phyloP scores from a whole-genome alignment of 2,888 invertebrate species.

The Andrena fulva region DNA sequence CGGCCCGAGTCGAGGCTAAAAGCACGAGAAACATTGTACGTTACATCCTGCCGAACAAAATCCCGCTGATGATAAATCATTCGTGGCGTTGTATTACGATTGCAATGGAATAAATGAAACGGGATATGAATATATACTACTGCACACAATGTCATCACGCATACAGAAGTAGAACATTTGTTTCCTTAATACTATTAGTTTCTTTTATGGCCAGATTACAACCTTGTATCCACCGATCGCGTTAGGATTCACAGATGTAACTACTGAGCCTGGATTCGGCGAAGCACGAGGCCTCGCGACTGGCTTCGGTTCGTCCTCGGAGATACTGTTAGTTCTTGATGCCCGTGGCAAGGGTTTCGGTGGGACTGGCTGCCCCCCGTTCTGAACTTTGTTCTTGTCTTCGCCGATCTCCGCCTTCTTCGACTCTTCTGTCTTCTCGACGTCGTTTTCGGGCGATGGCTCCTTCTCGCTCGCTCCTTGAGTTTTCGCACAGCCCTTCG shows the following conservation, averaged over 20 bases:
- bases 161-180: slow-evolving; percentile 64
- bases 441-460: slow-evolving; percentile 72
- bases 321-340: slow-evolving; percentile 90
- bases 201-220: slow-evolving; percentile 69
- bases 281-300: slow-evolving; percentile 90
- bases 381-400: slow-evolving; percentile 81
- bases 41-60: slow-evolving; percentile 5
- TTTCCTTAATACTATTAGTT: slow-evolving; percentile 44
- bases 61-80: neutral
- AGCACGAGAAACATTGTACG: slow-evolving; percentile 60
- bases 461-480: slow-evolving; percentile 79
- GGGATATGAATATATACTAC: slow-evolving; percentile 13
- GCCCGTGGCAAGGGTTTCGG: slow-evolving; percentile 94
- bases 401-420: slow-evolving; percentile 78
- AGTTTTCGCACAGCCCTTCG: slow-evolving; percentile 78
- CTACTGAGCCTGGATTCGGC: slow-evolving; percentile 86
- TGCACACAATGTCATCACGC: slow-evolving; percentile 47
- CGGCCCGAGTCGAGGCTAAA: slow-evolving; percentile 93
- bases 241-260: slow-evolving; percentile 87
- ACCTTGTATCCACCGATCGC: slow-evolving; percentile 92
- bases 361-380: slow-evolving; percentile 86
- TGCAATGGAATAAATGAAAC: slow-evolving; percentile 40
- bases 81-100: slow-evolving; percentile 31
- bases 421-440: slow-evolving; percentile 77
- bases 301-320: slow-evolving; percentile 89